These are phyloP conservation scores for Drosophila eugracilis DNA, from an alignment of 1,140 invertebrate genomes.

Conservation along the genomic window DNA sequence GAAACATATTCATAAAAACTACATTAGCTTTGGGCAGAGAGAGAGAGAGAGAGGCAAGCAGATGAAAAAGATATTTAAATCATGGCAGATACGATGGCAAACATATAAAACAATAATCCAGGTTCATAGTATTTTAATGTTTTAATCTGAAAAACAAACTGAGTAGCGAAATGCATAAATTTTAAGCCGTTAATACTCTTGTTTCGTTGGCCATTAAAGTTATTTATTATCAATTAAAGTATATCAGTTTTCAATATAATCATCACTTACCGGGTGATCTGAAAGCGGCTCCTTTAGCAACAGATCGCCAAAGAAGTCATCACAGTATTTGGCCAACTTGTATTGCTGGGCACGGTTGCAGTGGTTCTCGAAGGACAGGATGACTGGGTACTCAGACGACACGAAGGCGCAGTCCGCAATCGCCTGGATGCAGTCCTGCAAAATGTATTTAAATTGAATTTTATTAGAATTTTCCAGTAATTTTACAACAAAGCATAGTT, in stretches of 20 bases:
- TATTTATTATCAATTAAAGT: no score
- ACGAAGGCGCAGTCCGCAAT: slow-evolving; percentile 99
- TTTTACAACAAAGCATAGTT: no score
- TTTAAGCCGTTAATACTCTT: not conserved
- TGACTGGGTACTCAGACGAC: slow-evolving; percentile 98
- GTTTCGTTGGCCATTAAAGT: no score
- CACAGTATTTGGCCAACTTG: slow-evolving; percentile 99
- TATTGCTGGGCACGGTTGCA: slow-evolving; percentile 99
- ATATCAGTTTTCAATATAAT: no score
- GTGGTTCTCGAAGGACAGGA: slow-evolving; percentile 99
- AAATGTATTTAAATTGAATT: not conserved
- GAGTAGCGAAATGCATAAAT: not conserved
- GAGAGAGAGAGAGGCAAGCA: no score
- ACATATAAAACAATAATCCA: not conserved
- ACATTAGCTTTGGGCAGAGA: no score
- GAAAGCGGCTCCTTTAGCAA: slow-evolving; percentile 95
- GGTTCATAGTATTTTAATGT: not conserved
- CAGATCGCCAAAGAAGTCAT: slow-evolving; percentile 98
- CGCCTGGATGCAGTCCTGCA: slow-evolving; percentile 96
- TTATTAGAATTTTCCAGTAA: no score
- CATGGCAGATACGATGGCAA: no score
- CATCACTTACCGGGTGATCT: slow-evolving; percentile 93
- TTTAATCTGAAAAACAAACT: not conserved
- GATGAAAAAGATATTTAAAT: not conserved
- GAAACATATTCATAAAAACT: not conserved